These are phyloP conservation scores for Toxotes jaculatrix DNA, from an alignment of 2,113 vertebrate genomes.

Conservation along the genomic window DNA sequence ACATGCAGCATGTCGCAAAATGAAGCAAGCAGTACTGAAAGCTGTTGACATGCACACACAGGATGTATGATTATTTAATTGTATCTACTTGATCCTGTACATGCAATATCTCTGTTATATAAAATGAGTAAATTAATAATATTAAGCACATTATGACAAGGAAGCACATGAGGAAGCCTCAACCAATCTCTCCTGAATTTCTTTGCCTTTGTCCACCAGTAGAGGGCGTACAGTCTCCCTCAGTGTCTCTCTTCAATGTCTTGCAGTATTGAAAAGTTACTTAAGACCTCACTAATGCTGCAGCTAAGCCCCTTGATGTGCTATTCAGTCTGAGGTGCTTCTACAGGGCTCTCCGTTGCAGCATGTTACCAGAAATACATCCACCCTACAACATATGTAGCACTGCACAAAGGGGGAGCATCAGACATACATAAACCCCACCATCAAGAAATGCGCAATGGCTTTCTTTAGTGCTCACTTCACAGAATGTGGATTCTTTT, in stretches of 20 bases:
- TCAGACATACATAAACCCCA: constrained; percentile 25
- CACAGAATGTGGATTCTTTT: constrained; percentile 19
- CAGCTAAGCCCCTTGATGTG: constrained; percentile 63
- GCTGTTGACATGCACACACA: neutral
- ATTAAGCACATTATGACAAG: constrained; percentile 10
- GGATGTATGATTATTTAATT: neutral
- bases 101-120: neutral
- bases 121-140: neutral
- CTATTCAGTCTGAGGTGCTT: constrained; percentile 40
- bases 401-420: constrained; percentile 36
- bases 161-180: neutral
- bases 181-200: neutral
- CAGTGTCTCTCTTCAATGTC: constrained; percentile 43
- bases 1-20: neutral
- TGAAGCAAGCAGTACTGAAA: neutral
- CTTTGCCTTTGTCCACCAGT: constrained; percentile 61
- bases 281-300: constrained; percentile 58
- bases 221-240: constrained; percentile 75
- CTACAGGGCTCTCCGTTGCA: constrained; percentile 45
- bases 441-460: constrained; percentile 32
- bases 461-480: constrained; percentile 41
- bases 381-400: constrained; percentile 20
- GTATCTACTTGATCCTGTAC: neutral
- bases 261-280: constrained; percentile 62
- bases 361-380: constrained; percentile 22